These are phyloP conservation scores for Augochlorella aurata DNA, from an alignment of 2,888 invertebrate species.

Conservation along the genomic window DNA sequence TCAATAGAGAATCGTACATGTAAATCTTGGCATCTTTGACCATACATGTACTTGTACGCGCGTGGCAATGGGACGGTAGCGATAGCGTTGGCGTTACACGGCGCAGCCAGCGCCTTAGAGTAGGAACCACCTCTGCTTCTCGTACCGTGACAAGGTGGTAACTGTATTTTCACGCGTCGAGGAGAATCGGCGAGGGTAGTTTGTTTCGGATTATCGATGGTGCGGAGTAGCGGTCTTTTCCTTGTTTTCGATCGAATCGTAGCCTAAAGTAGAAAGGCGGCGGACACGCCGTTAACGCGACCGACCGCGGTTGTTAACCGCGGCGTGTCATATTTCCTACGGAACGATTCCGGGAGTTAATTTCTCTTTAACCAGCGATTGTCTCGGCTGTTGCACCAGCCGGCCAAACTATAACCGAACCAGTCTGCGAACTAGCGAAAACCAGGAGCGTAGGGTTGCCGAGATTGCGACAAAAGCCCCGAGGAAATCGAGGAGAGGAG, in stretches of 20 bases:
- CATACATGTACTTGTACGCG: too few species aligned
- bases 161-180: too few species aligned
- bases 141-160: too few species aligned
- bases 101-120: too few species aligned
- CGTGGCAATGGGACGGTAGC: too few species aligned
- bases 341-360: slow-evolving; percentile 43
- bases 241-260: background rate
- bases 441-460: slow-evolving; percentile 48
- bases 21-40: too few species aligned
- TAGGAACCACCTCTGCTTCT: too few species aligned
- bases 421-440: slow-evolving; percentile 60
- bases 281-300: slow-evolving; percentile 2
- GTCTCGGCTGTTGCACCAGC: slow-evolving; percentile 36
- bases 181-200: too few species aligned
- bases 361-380: slow-evolving; percentile 40
- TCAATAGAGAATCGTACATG: too few species aligned
- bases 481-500: slow-evolving; percentile 66
- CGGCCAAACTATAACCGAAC: slow-evolving; percentile 45
- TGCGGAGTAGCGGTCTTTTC: too few species aligned
- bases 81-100: too few species aligned
- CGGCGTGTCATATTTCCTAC: slow-evolving; percentile 14
- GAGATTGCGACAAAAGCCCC: slow-evolving; percentile 63
- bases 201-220: too few species aligned
- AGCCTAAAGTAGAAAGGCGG: background rate
- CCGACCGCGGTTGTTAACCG: slow-evolving; percentile 28